Percentiles rank a stretch among this genome's conserved stretches.
Evolutionary conservation across 2,888 invertebrate species (phyloP).

Genomic region (Stenodera caucasica): DNA sequence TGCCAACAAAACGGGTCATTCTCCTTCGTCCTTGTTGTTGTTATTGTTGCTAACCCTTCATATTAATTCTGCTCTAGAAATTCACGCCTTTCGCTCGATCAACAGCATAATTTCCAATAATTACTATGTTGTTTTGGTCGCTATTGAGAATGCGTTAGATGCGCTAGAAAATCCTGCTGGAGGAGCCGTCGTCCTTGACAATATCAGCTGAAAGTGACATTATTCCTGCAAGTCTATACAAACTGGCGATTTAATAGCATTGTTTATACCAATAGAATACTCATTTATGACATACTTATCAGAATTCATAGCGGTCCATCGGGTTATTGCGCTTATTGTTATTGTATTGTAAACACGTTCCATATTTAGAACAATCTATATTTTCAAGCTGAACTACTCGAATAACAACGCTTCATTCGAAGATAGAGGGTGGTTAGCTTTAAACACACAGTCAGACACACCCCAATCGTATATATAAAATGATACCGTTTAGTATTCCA

Average conservation of each 20-base stretch:
- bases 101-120: no score
- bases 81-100: no score
- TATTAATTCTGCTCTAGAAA: neutral
- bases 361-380: constrained; percentile 31
- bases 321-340: constrained; percentile 14
- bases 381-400: constrained; percentile 25
- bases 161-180: neutral
- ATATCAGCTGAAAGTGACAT: neutral
- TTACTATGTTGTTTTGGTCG: no score
- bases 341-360: constrained; percentile 22
- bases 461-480: neutral
- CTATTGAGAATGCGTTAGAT: no score
- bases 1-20: neutral
- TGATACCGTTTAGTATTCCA: neutral
- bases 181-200: neutral
- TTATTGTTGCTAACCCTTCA: neutral
- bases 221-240: neutral
- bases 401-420: neutral
- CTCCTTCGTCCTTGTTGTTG: neutral
- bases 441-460: neutral
- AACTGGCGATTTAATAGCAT: no score
- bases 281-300: neutral
- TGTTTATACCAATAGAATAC: neutral
- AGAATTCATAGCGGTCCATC: neutral
- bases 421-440: neutral